These are phyloP conservation scores for Drosophila paramelanica DNA, from an alignment of 2,888 invertebrate genomes.

Conservation along the genomic window DNA sequence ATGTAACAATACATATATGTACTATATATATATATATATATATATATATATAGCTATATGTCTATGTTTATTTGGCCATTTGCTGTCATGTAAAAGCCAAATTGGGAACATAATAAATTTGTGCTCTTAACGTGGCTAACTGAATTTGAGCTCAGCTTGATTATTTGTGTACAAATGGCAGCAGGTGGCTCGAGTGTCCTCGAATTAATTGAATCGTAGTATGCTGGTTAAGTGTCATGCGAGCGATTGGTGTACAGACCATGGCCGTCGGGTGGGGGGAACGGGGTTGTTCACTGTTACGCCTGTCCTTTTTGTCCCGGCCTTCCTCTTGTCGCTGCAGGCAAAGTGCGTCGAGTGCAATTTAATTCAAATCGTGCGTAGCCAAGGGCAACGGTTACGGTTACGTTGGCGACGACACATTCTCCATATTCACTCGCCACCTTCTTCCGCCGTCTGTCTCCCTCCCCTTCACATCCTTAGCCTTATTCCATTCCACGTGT, in stretches of 20 bases:
- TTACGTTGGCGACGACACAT: conserved; percentile 28
- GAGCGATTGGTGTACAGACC: not conserved
- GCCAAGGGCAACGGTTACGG: conserved; percentile 68
- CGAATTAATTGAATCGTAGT: conserved; percentile 53
- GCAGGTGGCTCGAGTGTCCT: conserved; percentile 35
- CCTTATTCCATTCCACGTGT: conserved; percentile 7
- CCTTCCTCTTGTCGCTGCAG: conserved; percentile 28
- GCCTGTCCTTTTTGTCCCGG: conserved; percentile 2
- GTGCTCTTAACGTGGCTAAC: conserved; percentile 29
- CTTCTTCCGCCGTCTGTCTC: not conserved
- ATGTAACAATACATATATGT: too few relatives aligned
- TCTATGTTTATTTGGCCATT: conserved; percentile 5
- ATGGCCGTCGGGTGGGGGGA: not conserved
- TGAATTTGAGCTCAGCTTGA: conserved; percentile 39
- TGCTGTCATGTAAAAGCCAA: conserved; percentile 34
- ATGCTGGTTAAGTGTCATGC: conserved; percentile 20
- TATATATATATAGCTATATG: not conserved
- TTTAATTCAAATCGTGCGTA: conserved; percentile 79
- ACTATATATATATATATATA: too few relatives aligned
- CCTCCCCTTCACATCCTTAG: not conserved
- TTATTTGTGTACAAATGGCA: conserved; percentile 38
- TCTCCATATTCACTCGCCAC: conserved; percentile 14
- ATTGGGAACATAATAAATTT: conserved; percentile 40
- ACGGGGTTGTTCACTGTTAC: not conserved
- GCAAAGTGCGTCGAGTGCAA: conserved; percentile 73